phyloP scores from a whole-genome alignment of 2,797 vertebrate genomes.

The Xiphophorus birchmanni region DNA sequence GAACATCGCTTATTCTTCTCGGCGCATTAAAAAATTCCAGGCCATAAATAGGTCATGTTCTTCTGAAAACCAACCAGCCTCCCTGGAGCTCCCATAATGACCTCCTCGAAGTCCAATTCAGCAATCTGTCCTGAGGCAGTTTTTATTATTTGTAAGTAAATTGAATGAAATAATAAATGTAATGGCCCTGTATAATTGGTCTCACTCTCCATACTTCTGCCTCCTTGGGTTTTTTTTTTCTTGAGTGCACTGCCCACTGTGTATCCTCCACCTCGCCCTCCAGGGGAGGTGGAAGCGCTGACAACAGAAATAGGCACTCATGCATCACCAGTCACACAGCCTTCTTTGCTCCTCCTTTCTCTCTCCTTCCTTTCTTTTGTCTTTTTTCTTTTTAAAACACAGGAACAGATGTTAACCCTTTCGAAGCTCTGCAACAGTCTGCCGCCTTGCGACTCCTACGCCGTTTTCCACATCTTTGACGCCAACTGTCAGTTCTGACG shows the following conservation, averaged over 20 bases:
- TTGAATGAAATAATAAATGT: slow-evolving; percentile 14
- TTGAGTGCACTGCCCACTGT: slow-evolving; percentile 40
- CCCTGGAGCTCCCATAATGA: background rate
- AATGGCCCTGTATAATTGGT: slow-evolving; percentile 7
- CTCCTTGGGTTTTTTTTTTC: slow-evolving; percentile 31
- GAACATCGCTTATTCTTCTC: background rate
- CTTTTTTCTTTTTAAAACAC: slow-evolving; percentile 42
- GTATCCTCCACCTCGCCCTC: slow-evolving; percentile 58
- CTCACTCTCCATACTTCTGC: slow-evolving; percentile 14
- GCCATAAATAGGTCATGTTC: background rate
- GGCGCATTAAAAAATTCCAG: background rate
- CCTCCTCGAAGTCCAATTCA: slow-evolving; percentile 8
- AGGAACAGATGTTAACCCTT: slow-evolving; percentile 43
- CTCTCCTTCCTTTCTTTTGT: slow-evolving; percentile 56
- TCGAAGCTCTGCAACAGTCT: slow-evolving; percentile 30
- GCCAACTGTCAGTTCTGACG: slow-evolving; percentile 6
- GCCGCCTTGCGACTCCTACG: slow-evolving; percentile 20
- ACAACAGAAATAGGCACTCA: slow-evolving; percentile 71
- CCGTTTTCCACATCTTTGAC: slow-evolving; percentile 10
- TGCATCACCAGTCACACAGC: slow-evolving; percentile 63
- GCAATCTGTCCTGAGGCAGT: background rate
- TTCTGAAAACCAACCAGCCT: background rate
- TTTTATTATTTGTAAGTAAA: slow-evolving; percentile 8
- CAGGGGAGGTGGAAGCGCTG: slow-evolving; percentile 56
- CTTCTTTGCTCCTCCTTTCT: slow-evolving; percentile 40